phyloP scores from a whole-genome alignment of 2,113 vertebrate species.

The Tachycineta bicolor region DNA sequence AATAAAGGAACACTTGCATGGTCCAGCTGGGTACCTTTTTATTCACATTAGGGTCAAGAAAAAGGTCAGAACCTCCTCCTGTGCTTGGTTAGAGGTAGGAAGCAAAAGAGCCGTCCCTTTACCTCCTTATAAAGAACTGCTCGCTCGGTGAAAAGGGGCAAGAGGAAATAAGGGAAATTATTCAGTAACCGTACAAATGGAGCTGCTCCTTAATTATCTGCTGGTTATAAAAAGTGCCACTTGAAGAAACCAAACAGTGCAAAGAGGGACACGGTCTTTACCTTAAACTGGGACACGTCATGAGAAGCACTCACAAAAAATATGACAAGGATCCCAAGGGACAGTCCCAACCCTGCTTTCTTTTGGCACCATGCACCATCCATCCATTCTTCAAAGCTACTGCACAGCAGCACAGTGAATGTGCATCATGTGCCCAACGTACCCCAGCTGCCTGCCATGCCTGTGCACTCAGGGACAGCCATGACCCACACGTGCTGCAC shows the following conservation, averaged over 20 bases:
- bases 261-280: not conserved
- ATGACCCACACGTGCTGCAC: not conserved
- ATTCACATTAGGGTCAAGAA: not conserved
- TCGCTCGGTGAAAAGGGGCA: not conserved
- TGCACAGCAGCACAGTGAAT: not conserved
- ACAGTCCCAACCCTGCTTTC: not conserved
- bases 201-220: constrained; percentile 22
- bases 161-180: not conserved
- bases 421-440: not conserved
- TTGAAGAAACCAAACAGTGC: not conserved
- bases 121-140: not conserved
- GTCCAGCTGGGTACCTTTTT: not conserved
- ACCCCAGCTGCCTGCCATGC: not conserved
- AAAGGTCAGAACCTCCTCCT: not conserved
- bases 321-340: not conserved
- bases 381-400: not conserved
- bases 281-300: not conserved
- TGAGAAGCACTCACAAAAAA: not conserved
- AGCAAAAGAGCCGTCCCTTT: not conserved
- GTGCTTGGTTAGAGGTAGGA: not conserved
- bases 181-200: not conserved
- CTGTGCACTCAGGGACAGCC: not conserved
- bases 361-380: not conserved
- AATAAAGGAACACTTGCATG: not conserved
- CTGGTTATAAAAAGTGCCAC: not conserved